Base-by-base conservation (phyloP, 2,888 invertebrate species). In the Ganaspis brasiliensis region DNA sequence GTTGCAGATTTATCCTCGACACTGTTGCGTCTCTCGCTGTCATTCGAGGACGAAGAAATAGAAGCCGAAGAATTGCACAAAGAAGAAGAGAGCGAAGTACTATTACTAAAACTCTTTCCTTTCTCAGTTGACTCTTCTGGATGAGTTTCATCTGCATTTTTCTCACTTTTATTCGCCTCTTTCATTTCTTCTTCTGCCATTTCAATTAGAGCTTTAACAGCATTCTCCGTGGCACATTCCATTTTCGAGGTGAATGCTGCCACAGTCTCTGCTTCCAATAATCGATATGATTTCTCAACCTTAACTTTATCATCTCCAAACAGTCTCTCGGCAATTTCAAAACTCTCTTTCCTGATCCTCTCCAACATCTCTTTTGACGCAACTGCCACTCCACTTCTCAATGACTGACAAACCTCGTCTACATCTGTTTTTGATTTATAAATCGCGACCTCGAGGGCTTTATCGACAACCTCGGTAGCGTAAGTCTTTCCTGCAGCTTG, bases 351-450 rank as follows among this genome's bases (percentile, higher is more conserved):
- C 6, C 86, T 87, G 67, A 91, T 91, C 52, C 83, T 86, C 12
- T 89, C 88, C 1, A 90, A 70, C 21, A 90, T 86, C 24, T 89
- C 88, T 45, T 90, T 90, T 0, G 91, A 91, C 0, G 91, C 90
- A 8, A 90, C 87, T 2, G 88, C 82, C 0, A 91, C 91, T 0
- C 87, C 91, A 10, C 84, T 84, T 14, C 90, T 84, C 10, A 91
- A 56, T 0, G 91, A 90, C 21, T 89, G 89, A 56, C 91, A 91
- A 0, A 91, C 90, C 72, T 91, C 91, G 16, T 91, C 89, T 8
- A 91, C 91, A 57, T 91, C 91, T 3, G 90, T 89, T 73, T 91
- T 91, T 3, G 91, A 91, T 74, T 91, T 91, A 73, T 91, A 91
- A 73, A 91, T 90, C 1, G 91, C 91, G 9, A 90, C 88, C 57